Evolutionary conservation across 2,113 vertebrate species (phyloP), one percentile per base, ranked within the genome.

Genomic region (Brachyhypopomus occidentalis): DNA sequence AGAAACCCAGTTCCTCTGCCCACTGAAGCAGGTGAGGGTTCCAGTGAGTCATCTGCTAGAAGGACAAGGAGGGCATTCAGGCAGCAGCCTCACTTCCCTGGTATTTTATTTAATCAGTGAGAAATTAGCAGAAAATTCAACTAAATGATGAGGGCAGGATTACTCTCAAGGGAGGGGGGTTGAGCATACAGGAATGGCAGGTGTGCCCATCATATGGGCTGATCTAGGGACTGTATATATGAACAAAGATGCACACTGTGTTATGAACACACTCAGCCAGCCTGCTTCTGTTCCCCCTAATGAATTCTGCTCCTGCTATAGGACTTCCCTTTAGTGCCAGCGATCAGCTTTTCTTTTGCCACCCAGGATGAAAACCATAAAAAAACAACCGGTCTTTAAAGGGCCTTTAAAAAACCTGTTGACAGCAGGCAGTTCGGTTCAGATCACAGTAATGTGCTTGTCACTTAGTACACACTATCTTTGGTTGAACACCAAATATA

Each of bases 401-500:
- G 41, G n/a, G 59, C 14, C n/a, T 72, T 63, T 72, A 72, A 72
- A 30, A 34, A 72, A 72, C 69, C 56, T 72, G 56, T 72, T 23
- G 69, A 79, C 69, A 63, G 27, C 45, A 72, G 78, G 56, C 12
- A 25, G 55, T 60, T 59, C 22, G 52, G 69, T 79, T 62, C 19
- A 52, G 56, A 79, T 38, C 59, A 12, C 11, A 19, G 36, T 79
- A 79, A 72, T 22, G 69, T 27, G 58, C 72, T 34, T 70, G 45
- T 63, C 78, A 79, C 60, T 79, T 79, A 79, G 38, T 22, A 38
- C 78, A 60, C 25, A 34, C 25, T 79, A 72, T 79, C 78, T 72
- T 79, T 72, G 48, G 78, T 72, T 72, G 36, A 12, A 41, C 78
- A 48, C 0, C 19, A 62, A n/a, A n/a, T n/a, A n/a, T n/a, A n/a